Evolutionary conservation across 2,797 vertebrate genomes (phyloP).

Genomic region (Eospalax fontanierii): DNA sequence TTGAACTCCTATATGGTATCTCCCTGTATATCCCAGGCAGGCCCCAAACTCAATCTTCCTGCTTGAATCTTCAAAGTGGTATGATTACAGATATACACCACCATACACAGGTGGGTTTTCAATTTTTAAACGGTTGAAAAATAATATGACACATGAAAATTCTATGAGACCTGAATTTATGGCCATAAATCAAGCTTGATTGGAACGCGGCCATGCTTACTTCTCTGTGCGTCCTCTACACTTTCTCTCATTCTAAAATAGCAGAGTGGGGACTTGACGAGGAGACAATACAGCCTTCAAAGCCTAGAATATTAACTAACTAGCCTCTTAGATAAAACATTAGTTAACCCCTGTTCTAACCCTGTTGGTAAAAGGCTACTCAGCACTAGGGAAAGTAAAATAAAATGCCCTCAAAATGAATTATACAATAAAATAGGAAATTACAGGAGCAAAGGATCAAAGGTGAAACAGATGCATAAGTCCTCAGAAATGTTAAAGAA

Average conservation of each 20-base stretch:
- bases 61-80: background rate
- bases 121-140: slow-evolving; percentile 19
- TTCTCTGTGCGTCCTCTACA: background rate
- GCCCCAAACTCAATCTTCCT: background rate
- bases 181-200: background rate
- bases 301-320: slow-evolving; percentile 31
- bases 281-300: background rate
- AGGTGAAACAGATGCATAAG: background rate
- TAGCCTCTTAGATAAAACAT: background rate
- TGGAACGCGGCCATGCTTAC: background rate
- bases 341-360: background rate
- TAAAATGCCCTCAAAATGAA: background rate
- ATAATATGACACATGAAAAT: slow-evolving; percentile 37
- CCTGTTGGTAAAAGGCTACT: background rate
- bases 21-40: background rate
- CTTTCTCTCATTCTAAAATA: background rate
- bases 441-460: background rate
- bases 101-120: background rate
- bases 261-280: background rate
- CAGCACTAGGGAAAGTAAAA: background rate
- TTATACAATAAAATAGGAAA: background rate
- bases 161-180: background rate
- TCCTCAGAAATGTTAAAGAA: background rate
- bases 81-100: background rate
- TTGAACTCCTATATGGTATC: background rate